Evolutionary conservation across 2,888 invertebrate species (phyloP), one percentile per base, ranked within the genome.

Genomic region (Zygothrica quintamaculata): DNA sequence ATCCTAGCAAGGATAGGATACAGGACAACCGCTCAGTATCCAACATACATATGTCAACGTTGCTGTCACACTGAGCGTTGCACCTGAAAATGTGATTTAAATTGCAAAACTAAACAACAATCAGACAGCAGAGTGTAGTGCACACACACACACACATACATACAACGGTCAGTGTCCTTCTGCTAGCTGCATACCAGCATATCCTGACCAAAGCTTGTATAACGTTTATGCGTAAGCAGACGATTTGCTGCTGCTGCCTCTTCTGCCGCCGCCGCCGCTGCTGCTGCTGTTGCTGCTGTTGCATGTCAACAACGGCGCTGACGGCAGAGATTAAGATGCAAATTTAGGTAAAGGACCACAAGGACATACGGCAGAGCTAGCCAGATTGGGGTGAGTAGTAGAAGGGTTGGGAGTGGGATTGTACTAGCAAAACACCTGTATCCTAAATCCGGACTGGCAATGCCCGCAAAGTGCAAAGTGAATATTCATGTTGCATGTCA

Each of bases 401-500:
- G n/a, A n/a, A n/a, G n/a, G n/a, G n/a, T n/a, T n/a, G n/a, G n/a
- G n/a, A n/a, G n/a, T n/a, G 13, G 40, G 57, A 33, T 39, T 42
- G 42, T 58, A 55, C 66, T 59, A 44, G 61, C 43, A 76, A 75
- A 84, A 79, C 85, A 82, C 82, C 82, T 85, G 85, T 80, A 77
- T 69, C 66, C 74, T 55, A 76, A 79, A 82, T 82, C 84, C 80
- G 65, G 42, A 12, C 69, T 51, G 78, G 56, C 66, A 66, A 47
- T 75, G 74, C 56, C 75, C 78, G 69, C 61, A 86, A 84, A 82
- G 82, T 82, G 86, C 84, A 86, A 84, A 84, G 84, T 84, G 84
- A 84, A 84, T 84, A 85, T 84, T 84, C 86, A 84, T 84, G 84
- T 84, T 84, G 81, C 84, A 78, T 82, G 86, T 85, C 86, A 80